A percentile compares a stretch with the other conserved stretches of the same genome.
These are phyloP conservation scores for Pelobates fuscus DNA, from an alignment of 2,113 vertebrate species.

Conservation along the genomic window DNA sequence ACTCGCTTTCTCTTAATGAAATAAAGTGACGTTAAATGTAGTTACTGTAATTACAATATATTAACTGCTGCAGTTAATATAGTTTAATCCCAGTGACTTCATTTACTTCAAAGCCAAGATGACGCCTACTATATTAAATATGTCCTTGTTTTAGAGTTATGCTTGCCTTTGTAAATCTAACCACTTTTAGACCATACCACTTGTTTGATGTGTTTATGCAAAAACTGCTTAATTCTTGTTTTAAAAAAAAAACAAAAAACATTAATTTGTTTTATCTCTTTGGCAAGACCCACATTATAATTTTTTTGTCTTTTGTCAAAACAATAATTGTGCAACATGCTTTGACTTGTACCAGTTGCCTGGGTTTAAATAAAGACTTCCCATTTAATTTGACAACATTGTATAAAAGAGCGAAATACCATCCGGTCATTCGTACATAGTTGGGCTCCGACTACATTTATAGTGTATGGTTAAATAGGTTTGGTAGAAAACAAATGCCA, in stretches of 20 bases:
- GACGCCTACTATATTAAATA: too few species aligned
- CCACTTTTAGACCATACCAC: not conserved
- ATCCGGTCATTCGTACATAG: too few species aligned
- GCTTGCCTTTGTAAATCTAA: not conserved
- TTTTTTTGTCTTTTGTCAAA: not conserved
- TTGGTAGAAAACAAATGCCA: too few species aligned
- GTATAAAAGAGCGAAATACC: too few species aligned
- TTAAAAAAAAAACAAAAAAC: not conserved
- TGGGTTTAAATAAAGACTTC: not conserved
- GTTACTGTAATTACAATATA: too few species aligned
- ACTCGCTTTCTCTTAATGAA: too few species aligned
- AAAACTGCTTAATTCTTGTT: not conserved
- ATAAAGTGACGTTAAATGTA: too few species aligned
- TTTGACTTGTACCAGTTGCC: not conserved
- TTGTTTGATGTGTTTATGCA: not conserved
- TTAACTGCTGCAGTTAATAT: too few species aligned
- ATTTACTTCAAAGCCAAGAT: too few species aligned
- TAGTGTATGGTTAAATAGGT: slow-evolving; percentile 2
- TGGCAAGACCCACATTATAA: not conserved
- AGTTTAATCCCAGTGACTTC: too few species aligned
- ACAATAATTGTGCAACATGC: not conserved
- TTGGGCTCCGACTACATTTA: not conserved
- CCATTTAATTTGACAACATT: not conserved
- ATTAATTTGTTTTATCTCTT: not conserved
- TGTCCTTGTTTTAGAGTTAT: too few species aligned